phyloP scores from a whole-genome alignment of 2,888 invertebrate species.

The Arctia plantaginis region DNA sequence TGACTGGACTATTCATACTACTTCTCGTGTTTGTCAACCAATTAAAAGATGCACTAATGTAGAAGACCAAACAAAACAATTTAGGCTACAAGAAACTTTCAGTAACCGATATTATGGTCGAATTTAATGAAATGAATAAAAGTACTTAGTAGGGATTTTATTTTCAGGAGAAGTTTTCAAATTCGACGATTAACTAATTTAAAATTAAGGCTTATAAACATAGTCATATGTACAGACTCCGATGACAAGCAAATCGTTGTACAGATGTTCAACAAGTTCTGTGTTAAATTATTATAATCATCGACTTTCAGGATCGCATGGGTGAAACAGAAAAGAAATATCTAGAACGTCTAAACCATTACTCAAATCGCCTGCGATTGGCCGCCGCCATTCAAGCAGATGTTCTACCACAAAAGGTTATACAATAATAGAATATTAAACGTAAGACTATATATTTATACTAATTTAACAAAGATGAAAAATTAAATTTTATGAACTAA shows the following conservation, averaged over 20 bases:
- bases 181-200: too few species aligned
- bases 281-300: background rate
- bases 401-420: constrained; percentile 73
- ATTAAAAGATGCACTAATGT: too few species aligned
- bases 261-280: background rate
- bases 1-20: too few species aligned
- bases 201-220: too few species aligned
- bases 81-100: too few species aligned
- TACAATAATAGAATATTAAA: background rate
- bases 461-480: background rate
- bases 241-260: background rate
- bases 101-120: too few species aligned
- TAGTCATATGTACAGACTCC: too few species aligned
- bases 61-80: too few species aligned
- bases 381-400: constrained; percentile 80
- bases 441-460: background rate
- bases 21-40: too few species aligned
- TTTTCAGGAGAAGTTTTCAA: too few species aligned
- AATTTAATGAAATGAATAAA: too few species aligned
- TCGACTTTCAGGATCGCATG: constrained; percentile 67
- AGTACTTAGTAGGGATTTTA: too few species aligned
- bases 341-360: constrained; percentile 63
- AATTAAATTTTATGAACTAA: background rate
- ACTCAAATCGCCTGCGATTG: constrained; percentile 74
- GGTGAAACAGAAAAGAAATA: constrained; percentile 74